phyloP scores from a whole-genome alignment of 2,113 vertebrate genomes.

The Hemichromis elongatus region DNA sequence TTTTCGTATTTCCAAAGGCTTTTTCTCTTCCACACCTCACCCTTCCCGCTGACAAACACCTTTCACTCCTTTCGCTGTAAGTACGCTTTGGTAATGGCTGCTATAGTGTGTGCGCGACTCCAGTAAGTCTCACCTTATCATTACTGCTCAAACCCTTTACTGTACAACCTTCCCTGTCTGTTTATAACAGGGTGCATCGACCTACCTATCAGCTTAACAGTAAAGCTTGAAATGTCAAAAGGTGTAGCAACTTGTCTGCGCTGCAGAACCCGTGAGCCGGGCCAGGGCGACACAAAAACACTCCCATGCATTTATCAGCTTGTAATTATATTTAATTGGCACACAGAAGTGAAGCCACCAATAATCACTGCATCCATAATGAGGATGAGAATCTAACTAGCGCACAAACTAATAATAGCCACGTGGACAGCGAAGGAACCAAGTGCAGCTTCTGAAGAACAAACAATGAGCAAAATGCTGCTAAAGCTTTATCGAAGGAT shows the following conservation, averaged over 20 bases:
- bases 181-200: background rate
- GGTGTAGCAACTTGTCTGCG: background rate
- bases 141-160: conserved; percentile 27
- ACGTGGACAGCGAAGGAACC: accelerated
- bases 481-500: background rate
- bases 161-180: background rate
- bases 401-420: background rate
- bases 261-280: background rate
- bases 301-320: background rate
- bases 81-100: background rate
- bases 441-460: background rate
- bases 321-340: background rate
- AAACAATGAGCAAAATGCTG: background rate
- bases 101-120: background rate
- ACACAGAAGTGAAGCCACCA: background rate
- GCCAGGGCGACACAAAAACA: background rate
- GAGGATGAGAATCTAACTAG: background rate
- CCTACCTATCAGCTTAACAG: background rate
- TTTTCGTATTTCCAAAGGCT: background rate
- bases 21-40: background rate
- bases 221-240: background rate
- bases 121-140: conserved; percentile 11
- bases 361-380: background rate
- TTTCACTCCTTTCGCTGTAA: background rate
- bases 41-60: conserved; percentile 1